phyloP scores from a whole-genome alignment of 2,113 vertebrate genomes.

The Grammomys dolichurus region DNA sequence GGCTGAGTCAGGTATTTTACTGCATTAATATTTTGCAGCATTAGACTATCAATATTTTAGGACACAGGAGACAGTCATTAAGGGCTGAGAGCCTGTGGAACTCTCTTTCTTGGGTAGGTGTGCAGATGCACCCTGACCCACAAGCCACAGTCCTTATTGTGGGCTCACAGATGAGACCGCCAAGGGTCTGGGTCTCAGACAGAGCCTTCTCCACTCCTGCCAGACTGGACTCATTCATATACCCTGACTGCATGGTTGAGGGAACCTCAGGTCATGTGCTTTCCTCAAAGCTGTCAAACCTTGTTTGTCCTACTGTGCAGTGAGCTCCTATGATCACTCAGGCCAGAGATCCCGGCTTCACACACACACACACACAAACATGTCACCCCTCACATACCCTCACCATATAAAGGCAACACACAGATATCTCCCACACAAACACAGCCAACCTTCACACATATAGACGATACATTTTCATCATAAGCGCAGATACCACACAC shows the following conservation, averaged over 20 bases:
- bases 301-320: rapidly evolving
- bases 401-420: too few relatives aligned
- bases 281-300: rapidly evolving
- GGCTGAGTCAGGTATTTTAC: not conserved
- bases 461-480: not conserved
- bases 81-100: not conserved
- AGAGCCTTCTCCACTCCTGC: too few relatives aligned
- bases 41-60: not conserved
- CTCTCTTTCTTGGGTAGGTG: not conserved
- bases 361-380: not conserved
- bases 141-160: not conserved
- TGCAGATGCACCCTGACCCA: not conserved
- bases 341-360: not conserved
- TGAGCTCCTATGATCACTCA: too few relatives aligned
- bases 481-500: not conserved
- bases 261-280: too few relatives aligned
- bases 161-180: not conserved
- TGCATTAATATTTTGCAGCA: not conserved
- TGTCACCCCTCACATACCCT: too few relatives aligned
- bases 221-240: rapidly evolving
- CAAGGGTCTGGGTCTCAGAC: not conserved
- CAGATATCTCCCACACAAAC: not conserved
- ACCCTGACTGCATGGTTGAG: rapidly evolving
- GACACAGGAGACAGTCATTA: not conserved
- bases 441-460: not conserved